Base-by-base conservation (phyloP, 2,113 vertebrate genomes). In the Alces alces region DNA sequence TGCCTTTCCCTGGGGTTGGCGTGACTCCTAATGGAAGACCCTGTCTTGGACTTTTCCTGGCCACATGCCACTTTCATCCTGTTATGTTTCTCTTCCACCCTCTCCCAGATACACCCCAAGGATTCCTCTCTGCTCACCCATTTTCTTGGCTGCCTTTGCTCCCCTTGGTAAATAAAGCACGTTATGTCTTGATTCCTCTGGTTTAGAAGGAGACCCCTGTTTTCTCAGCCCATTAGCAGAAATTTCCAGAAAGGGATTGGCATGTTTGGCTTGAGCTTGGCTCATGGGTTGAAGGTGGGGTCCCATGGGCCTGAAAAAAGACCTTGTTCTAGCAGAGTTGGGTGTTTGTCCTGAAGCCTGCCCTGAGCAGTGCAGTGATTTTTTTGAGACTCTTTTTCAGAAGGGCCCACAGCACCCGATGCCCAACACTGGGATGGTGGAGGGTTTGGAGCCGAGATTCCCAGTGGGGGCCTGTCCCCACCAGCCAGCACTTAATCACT, bases 121-220 rank as follows among this genome's bases (percentile, higher is more conserved):
- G 92, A 52, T 36, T 94, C 93, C 73, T 89, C 92, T 96, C 86
- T 64, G 97, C 89, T 92, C 92, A 94, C 89, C 64, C 83, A 84
- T 92, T 95, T 98, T 92, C 87, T 97, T 93, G 97, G 79, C 94
- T 83, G 91, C 54, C 89, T 92, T 83, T 95, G 83, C 86, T 92
- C 94, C 89, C 95, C 54, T 94, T n/a, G 97, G 95, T 96, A 96
- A 96, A 97, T 80, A 96, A 94, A 88, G 82, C 96, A 86, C 61
- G 19, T 94, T 93, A 78, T 90, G 91, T 88, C 92, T 92, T 80
- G 70, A 78, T 83, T 89, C 28, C 89, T 95, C 73, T 89, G 83
- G 78, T 70, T 86, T 85, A 57, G 88, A 82, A 94, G 94, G 83
- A 94, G 91, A 79, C 76, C 92, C 88, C 96, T 88, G 92, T 95